phyloP scores from a whole-genome alignment of 2,888 invertebrate species.

The Epirrhoe alternata region DNA sequence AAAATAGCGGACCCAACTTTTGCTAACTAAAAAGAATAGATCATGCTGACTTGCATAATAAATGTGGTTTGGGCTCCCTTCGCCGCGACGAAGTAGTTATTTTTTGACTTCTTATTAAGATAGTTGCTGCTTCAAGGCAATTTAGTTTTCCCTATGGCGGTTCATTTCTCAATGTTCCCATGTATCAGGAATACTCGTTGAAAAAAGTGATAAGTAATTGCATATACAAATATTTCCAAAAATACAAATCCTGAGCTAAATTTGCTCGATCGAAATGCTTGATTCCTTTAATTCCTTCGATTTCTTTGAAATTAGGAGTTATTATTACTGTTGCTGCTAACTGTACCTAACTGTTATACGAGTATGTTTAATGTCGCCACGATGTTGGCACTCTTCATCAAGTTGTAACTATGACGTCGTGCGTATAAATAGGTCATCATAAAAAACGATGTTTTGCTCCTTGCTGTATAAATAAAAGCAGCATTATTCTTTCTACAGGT shows the following conservation, averaged over 20 bases:
- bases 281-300: too few relatives aligned
- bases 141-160: constrained; percentile 19
- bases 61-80: constrained; percentile 9
- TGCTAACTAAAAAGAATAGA: constrained; percentile 6
- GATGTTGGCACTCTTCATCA: constrained; percentile 24
- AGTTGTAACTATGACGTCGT: constrained; percentile 20
- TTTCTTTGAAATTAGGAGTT: too few relatives aligned
- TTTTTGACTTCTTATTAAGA: constrained; percentile 23
- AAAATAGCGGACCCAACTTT: constrained; percentile 11
- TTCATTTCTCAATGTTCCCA: constrained; percentile 35
- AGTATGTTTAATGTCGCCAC: constrained; percentile 5
- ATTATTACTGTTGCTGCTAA: background rate
- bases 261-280: too few relatives aligned
- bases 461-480: constrained; percentile 4
- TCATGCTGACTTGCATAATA: constrained; percentile 21
- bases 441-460: constrained; percentile 5
- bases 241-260: background rate
- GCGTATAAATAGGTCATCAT: constrained; percentile 14
- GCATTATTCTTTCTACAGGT: background rate
- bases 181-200: background rate
- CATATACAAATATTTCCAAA: too few relatives aligned
- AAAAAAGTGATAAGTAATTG: background rate
- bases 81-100: constrained; percentile 9
- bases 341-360: constrained; percentile 9
- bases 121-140: constrained; percentile 18